Conservation (phyloP, 2,797 vertebrate species). For the Enteromius fasciolatus region DNA sequence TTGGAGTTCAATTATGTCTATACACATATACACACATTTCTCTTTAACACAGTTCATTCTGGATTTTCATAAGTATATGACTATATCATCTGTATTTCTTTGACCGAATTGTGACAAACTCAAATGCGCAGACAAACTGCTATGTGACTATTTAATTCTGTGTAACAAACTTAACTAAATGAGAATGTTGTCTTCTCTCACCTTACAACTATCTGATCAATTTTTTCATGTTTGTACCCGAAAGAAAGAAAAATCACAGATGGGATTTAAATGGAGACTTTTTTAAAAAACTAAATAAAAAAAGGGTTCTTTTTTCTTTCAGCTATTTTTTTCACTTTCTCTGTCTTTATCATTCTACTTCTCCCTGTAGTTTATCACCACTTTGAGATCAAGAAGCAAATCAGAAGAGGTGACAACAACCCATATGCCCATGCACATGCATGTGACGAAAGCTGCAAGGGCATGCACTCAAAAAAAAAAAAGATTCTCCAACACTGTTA, state of each 20-base stretch:
- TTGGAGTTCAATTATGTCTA: not conserved
- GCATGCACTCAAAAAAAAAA: not conserved
- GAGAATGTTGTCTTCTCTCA: constrained; percentile 65
- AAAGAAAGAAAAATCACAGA: not conserved
- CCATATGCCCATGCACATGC: not conserved
- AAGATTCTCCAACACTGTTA: too few species aligned
- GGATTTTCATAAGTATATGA: not conserved
- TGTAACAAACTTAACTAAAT: constrained; percentile 72
- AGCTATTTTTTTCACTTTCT: not conserved
- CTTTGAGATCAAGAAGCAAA: constrained; percentile 25
- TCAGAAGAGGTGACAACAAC: constrained; percentile 1
- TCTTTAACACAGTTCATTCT: not conserved
- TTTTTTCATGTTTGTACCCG: constrained; percentile 26
- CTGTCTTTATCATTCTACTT: not conserved
- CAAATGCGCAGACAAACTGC: not conserved
- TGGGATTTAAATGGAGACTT: not conserved
- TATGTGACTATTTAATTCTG: not conserved
- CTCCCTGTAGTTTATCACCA: constrained; percentile 12
- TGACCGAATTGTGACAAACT: not conserved
- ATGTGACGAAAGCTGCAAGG: not conserved
- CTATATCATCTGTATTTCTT: not conserved
- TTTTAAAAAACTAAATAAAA: not conserved
- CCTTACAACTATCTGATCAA: constrained; percentile 70
- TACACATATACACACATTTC: not conserved
- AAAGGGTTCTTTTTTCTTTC: not conserved